Percentiles rank a stretch among this genome's conserved stretches.
Conservation (phyloP, 2,797 vertebrate species). For the Poeciliopsis presidionis region DNA sequence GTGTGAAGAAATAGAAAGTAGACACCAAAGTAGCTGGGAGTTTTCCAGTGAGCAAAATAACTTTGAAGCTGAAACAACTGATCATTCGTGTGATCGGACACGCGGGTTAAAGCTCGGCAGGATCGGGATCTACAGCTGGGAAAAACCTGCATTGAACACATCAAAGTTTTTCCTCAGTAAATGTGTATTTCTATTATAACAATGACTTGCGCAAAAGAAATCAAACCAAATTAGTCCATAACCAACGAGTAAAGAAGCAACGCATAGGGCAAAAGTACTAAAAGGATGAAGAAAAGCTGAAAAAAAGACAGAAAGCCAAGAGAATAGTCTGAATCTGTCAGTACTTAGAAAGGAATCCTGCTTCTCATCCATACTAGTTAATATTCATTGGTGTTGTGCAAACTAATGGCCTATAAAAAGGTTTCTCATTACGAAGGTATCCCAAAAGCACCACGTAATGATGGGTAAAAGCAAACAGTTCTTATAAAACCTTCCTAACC, state of each 20-base stretch:
- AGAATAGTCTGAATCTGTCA: not conserved
- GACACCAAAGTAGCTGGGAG: not conserved
- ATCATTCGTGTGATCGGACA: conserved; percentile 2
- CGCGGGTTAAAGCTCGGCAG: not conserved
- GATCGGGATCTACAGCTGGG: not conserved
- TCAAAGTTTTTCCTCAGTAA: not conserved
- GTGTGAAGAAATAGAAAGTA: conserved; percentile 7
- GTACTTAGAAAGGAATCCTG: not conserved
- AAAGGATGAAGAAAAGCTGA: not conserved
- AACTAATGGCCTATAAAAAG: not conserved
- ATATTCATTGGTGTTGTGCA: not conserved
- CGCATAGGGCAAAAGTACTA: not conserved
- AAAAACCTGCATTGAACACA: not conserved
- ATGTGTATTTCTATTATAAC: not conserved
- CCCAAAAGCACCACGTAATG: not conserved
- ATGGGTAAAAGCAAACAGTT: not conserved
- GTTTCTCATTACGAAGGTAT: not conserved
- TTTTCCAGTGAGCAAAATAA: not conserved
- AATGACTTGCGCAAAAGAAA: not conserved
- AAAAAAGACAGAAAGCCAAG: not conserved
- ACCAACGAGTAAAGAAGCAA: not conserved
- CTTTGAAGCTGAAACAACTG: conserved; percentile 1
- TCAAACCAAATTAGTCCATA: not conserved
- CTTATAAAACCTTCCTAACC: not conserved
- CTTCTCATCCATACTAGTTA: not conserved